Evolutionary conservation across 2,888 invertebrate species (phyloP), one percentile per base, ranked within the genome.

Genomic region (Caenorhabditis panamensis): DNA sequence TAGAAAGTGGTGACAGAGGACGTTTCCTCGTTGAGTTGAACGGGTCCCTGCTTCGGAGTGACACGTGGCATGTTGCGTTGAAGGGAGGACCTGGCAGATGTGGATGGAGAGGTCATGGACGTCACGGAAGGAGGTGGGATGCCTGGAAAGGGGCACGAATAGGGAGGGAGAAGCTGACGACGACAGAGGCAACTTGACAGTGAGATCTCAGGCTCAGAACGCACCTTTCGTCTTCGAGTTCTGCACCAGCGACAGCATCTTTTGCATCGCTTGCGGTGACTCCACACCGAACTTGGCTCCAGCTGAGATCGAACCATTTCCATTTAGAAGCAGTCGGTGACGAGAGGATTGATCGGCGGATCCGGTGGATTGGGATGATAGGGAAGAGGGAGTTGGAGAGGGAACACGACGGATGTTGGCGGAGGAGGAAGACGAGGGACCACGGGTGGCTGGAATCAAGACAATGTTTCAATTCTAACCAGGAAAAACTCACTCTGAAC

Each of bases 251-350:
- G 97, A 95, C 86, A 99, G 93, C 91, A 99, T 94, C 92, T 99
- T 99, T 89, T 96, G 94, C 20, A 98, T 96, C 9, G 97, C 96
- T 92, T 97, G 97, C 22, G 98, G 98, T 16, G 97, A 97, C 49
- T 96, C 96, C 49, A 97, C 95, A 84, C 96, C 95, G 58, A 87
- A 87, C 44, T 87, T 87, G 93, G 89, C 73, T 16, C 78, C 82
- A 28, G 88, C 76, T 24, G 75, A 66, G 20, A 75, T 37, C 2
- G 69, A 59, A 6, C 72, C 67, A 22, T 51, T 73, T 28, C 54
- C 72, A 41, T 77, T 73, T 44, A 78, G 56, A 4, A 73, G 53
- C 9, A 79, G 72, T 56, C 82, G 59, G 67, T 75, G 79, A 53
- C 79, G 44, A 53, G 64, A 24, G 37, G 64, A 56, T 31, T 82